Base-by-base conservation (phyloP, 2,113 vertebrate genomes). In the Nothobranchius furzeri region DNA sequence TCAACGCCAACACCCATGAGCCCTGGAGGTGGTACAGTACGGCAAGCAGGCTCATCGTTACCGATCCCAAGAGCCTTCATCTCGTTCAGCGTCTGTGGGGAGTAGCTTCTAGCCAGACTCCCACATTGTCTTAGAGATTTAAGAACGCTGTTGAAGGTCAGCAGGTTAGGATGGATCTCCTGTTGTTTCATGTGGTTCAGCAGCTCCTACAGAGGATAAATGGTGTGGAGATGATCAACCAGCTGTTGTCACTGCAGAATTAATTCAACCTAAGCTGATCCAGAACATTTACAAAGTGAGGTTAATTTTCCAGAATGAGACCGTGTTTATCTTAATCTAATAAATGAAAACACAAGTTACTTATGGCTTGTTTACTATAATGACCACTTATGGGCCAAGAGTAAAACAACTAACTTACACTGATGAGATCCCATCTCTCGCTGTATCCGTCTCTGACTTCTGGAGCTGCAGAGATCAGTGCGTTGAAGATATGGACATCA, bases 401-500 rank as follows among this genome's bases (percentile, higher is more conserved):
- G 5, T 58, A 3, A 42, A n/a, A 56, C 30, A 30, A 35, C 20
- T 57, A 7, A 25, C 95, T 95, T 91, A 99, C 98, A 72, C 87
- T 10, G 48, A 93, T 78, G 58, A 93, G 73, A 1, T 92, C 91
- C 94, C 94, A 95, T 81, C 80, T 94, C 9, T 95, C 95, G 0
- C 6, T 1, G 57, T 83, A 91, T 46, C 63, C 94, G 0, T 92
- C 92, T 78, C 83, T 79, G 0, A 88, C 25, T 0, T 87, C 55
- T 0, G 90, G 84, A 74, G 88, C 92, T 8, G 94, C 95, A 49
- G 66, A 49, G 63, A 98, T 94, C 76, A 99, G 73, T 0, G 95
- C 92, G 7, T 95, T 98, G 91, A 96, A 99, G 42, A 93, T 91
- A 68, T 95, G 73, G 20, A 98, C 92, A 43, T 99, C 95, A n/a